Percentiles rank a stretch among this genome's conserved stretches.
Evolutionary conservation across 2,113 vertebrate genomes (phyloP).

Genomic region (Sialia sialis): DNA sequence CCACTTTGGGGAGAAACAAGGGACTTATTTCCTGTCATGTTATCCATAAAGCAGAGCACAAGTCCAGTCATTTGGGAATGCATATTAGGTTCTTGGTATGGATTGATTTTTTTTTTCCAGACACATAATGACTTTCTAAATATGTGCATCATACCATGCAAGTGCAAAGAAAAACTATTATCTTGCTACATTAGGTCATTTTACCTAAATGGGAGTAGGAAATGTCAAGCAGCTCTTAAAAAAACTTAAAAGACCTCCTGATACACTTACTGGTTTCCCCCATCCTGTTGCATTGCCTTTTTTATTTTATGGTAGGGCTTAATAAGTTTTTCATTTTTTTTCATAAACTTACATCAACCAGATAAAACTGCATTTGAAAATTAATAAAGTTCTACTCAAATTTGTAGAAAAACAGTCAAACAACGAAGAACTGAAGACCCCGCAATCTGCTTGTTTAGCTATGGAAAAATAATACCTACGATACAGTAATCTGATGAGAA

Average conservation of each 20-base stretch:
- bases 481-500: not conserved
- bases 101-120: not conserved
- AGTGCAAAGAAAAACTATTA: not conserved
- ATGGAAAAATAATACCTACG: not conserved
- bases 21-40: not conserved
- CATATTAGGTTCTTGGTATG: not conserved
- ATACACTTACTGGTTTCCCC: not conserved
- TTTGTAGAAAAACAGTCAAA: not conserved
- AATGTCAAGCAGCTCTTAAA: not conserved
- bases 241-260: not conserved
- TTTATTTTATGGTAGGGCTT: not conserved
- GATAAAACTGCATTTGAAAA: not conserved
- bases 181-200: not conserved
- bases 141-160: not conserved
- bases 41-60: not conserved
- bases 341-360: not conserved
- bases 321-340: not conserved
- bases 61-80: not conserved
- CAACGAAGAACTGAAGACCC: not conserved
- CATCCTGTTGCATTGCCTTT: not conserved
- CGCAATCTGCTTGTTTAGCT: not conserved
- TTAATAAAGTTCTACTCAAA: not conserved
- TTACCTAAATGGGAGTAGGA: not conserved
- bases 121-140: not conserved
- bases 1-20: not conserved